These are phyloP conservation scores for Percopsis omiscomaycus DNA, from an alignment of 2,797 vertebrate genomes.

Conservation along the genomic window DNA sequence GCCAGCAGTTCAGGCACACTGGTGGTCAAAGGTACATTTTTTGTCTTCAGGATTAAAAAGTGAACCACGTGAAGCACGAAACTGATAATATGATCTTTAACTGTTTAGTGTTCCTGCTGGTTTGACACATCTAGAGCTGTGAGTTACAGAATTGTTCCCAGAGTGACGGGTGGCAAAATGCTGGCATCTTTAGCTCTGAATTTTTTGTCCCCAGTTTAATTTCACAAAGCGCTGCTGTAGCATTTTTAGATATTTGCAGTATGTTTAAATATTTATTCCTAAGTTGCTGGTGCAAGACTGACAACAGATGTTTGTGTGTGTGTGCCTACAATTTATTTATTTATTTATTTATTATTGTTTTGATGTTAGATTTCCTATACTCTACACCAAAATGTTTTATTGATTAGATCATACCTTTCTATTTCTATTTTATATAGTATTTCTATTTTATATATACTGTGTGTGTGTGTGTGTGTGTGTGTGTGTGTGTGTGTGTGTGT, in stretches of 20 bases:
- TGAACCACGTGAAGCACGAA: conserved; percentile 75
- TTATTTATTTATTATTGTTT: too few species aligned
- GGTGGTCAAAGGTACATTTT: conserved; percentile 83
- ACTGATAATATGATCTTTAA: conserved; percentile 83
- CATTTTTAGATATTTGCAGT: conserved; percentile 57
- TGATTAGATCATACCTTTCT: too few species aligned
- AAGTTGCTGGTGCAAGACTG: conserved; percentile 36
- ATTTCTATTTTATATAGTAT: too few species aligned
- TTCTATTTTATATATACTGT: too few species aligned
- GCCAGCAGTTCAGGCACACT: conserved; percentile 81
- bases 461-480: too few species aligned
- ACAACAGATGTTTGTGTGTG: not conserved
- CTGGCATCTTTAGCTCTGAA: conserved; percentile 35
- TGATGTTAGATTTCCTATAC: too few species aligned
- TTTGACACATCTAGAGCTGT: conserved; percentile 80
- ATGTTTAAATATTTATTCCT: conserved; percentile 64
- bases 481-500: too few species aligned
- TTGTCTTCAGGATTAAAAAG: conserved; percentile 52
- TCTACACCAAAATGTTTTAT: too few species aligned
- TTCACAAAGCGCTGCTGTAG: conserved; percentile 62
- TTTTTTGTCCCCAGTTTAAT: conserved; percentile 49
- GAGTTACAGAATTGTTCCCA: conserved; percentile 75
- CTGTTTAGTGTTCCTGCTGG: conserved; percentile 73
- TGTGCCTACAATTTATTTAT: not conserved
- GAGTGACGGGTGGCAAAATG: conserved; percentile 47